phyloP scores from a whole-genome alignment of 2,797 vertebrate genomes.

The Fundulus diaphanus region DNA sequence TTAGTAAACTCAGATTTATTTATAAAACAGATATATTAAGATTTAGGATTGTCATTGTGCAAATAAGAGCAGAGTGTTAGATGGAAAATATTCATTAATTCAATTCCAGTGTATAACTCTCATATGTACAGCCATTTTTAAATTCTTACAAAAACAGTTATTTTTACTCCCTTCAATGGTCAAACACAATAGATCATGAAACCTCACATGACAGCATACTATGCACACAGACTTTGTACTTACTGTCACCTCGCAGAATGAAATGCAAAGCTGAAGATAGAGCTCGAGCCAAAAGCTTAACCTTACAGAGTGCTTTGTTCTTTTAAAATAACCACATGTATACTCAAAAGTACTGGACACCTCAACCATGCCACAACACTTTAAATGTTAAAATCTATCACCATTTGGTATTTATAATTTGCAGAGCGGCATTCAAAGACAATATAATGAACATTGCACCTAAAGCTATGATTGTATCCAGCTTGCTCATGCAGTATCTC shows the following conservation, averaged over 20 bases:
- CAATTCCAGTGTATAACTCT: conserved; percentile 24
- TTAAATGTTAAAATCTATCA: background rate
- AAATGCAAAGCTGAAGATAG: conserved; percentile 46
- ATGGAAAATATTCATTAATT: conserved; percentile 38
- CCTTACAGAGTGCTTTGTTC: conserved; percentile 24
- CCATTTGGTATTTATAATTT: conserved; percentile 16
- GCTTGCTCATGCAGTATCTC: conserved; percentile 23
- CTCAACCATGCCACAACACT: conserved; percentile 46
- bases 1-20: conserved; percentile 64
- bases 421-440: conserved; percentile 9
- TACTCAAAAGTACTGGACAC: conserved; percentile 16
- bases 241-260: conserved; percentile 34
- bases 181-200: conserved; percentile 28
- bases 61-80: conserved; percentile 50
- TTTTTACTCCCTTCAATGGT: conserved; percentile 29
- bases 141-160: background rate
- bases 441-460: conserved; percentile 20
- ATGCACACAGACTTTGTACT: conserved; percentile 27
- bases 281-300: conserved; percentile 20
- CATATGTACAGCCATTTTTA: conserved; percentile 4
- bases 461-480: conserved; percentile 20
- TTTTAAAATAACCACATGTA: conserved; percentile 31
- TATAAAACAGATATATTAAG: conserved; percentile 69
- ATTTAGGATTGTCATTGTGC: conserved; percentile 57
- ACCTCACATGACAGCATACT: conserved; percentile 14